Evolutionary conservation across 2,888 invertebrate species (phyloP), one percentile per base, ranked within the genome.

Genomic region (Blera fallax): DNA sequence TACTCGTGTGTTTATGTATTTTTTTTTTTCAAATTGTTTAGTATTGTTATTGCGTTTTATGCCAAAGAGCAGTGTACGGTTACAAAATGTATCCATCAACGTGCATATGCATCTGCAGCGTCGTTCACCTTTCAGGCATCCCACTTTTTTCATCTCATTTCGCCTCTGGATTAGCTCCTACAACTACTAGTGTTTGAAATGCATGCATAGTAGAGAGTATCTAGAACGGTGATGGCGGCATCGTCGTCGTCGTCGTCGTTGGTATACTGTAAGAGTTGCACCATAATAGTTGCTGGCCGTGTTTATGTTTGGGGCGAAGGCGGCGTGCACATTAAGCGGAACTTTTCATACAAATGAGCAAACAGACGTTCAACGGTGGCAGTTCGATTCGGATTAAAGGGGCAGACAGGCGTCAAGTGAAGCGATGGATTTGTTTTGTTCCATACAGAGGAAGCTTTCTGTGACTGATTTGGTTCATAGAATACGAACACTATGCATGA

Each of bases 11-110:
- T 18, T 1, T 32, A 1, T 18, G n/a, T 60, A 29, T 45, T 8
- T 45, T 16, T 43, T 27, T 52, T n/a, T 50, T 11, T 27, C n/a
- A 56, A 21, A 58, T 77, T 70, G 45, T 65, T 58, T 45, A 40
- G 65, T 58, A 73, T 73, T 81, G 76, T 79, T 79, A 67, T 83
- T 83, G 60, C 73, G 54, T 83, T 73, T 64, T 73, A 56, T 79
- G 67, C 73, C 83, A 83, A 67, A 79, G 83, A 45, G 79, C 79
- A 62, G 83, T 79, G 67, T 79, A 79, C 79, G 83, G 79, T 83
- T 83, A 83, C 83, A 73, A 83, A 78, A 78, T 72, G 70, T 77
- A 76, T 82, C 70, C 70, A 80, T 80, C 76, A 60, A 54, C 60
- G 16, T 52, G 16, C 56, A 81, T 79, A 29, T 34, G 16, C 67